A percentile compares a stretch with the other conserved stretches of the same genome.
phyloP scores from a whole-genome alignment of 2,797 vertebrate genomes.

The Oophaga sylvatica region DNA sequence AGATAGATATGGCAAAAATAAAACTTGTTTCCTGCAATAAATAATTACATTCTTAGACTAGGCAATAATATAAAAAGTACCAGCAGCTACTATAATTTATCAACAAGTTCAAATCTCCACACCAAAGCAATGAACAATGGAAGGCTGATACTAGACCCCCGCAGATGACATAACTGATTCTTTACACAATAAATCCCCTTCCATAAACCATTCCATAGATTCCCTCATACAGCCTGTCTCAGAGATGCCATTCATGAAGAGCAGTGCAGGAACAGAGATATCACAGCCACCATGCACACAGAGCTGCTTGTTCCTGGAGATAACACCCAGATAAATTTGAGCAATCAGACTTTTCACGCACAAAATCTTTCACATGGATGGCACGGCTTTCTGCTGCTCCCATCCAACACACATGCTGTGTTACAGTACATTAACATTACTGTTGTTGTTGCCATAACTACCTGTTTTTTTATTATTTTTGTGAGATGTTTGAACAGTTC shows the following conservation, averaged over 20 bases:
- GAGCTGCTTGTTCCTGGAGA: neutral
- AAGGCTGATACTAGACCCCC: conserved; percentile 13
- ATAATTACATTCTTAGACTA: neutral
- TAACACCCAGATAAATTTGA: neutral
- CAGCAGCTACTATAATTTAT: conserved; percentile 30
- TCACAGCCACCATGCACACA: neutral
- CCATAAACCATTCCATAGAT: conserved; percentile 39
- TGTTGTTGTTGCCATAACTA: conserved; percentile 54
- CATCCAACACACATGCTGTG: neutral
- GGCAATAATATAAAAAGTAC: neutral
- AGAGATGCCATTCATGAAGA: conserved; percentile 5
- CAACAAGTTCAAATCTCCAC: neutral
- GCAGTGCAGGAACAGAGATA: conserved; percentile 8
- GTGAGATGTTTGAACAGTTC: conserved; percentile 42
- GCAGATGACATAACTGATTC: conserved; percentile 32
- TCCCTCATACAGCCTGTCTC: neutral
- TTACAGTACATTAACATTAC: conserved; percentile 31
- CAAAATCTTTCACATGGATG: conserved; percentile 11
- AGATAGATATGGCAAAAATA: neutral
- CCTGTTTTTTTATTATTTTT: conserved; percentile 19
- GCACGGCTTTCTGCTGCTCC: conserved; percentile 3
- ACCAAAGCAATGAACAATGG: conserved; percentile 4
- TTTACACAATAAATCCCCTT: conserved; percentile 17
- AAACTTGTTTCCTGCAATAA: neutral
- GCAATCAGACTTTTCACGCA: neutral